phyloP scores from a whole-genome alignment of 1,140 invertebrate genomes.

The Cataglyphis hispanica region DNA sequence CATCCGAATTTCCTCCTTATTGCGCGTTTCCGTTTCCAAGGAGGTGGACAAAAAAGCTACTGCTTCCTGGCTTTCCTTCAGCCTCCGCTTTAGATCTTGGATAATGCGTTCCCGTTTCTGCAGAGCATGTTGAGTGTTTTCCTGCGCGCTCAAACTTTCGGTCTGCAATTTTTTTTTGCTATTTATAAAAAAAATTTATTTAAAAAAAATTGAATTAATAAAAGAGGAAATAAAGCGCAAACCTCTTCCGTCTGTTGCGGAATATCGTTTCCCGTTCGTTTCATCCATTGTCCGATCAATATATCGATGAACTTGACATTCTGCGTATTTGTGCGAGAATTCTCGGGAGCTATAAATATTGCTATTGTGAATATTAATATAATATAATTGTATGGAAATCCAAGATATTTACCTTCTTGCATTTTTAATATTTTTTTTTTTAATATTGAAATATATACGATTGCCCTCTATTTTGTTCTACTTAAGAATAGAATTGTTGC shows the following conservation, averaged over 20 bases:
- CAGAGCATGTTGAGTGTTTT: background rate
- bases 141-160: conserved; percentile 20
- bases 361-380: background rate
- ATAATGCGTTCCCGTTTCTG: conserved; percentile 26
- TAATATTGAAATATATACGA: background rate
- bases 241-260: conserved; percentile 37
- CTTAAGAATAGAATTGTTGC: background rate
- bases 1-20: conserved; percentile 56
- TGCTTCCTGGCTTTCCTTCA: conserved; percentile 41
- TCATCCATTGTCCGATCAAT: conserved; percentile 64
- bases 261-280: conserved; percentile 28
- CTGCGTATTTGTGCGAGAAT: background rate
- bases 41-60: conserved; percentile 37
- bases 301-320: conserved; percentile 51
- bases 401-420: conserved; percentile 27
- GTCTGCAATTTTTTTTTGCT: background rate
- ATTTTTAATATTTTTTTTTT: background rate
- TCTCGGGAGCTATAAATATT: conserved; percentile 10
- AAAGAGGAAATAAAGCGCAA: background rate
- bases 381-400: background rate
- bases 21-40: conserved; percentile 27
- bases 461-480: background rate
- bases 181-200: background rate
- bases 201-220: conserved; percentile 1
- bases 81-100: conserved; percentile 56